Percentiles rank a stretch among this genome's conserved stretches.
These are phyloP conservation scores for Cassiopea xamachana DNA, from an alignment of 30 jellyfish, hydroid and myxozoan species.

Conservation along the genomic window DNA sequence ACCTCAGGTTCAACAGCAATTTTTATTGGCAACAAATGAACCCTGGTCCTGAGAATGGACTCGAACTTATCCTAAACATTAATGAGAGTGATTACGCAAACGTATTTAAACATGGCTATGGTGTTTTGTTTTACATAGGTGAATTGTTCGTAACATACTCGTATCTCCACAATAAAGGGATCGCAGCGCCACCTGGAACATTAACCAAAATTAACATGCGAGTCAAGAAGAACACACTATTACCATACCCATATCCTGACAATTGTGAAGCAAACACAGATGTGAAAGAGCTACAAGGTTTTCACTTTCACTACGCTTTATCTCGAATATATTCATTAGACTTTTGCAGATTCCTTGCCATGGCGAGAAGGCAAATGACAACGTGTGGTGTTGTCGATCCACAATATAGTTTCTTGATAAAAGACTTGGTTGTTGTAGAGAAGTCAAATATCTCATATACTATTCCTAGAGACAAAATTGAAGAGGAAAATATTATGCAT, in stretches of 20 bases:
- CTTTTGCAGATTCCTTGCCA: neutral
- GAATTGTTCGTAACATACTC: neutral
- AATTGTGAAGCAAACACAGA: neutral
- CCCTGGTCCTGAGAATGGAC: neutral
- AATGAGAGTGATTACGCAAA: neutral
- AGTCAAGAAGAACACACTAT: neutral
- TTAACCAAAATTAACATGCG: neutral
- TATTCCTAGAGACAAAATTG: neutral
- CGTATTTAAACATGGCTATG: neutral
- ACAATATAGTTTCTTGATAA: neutral
- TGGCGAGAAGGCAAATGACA: neutral
- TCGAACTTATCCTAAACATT: neutral
- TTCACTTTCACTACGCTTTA: neutral
- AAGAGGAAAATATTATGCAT: neutral
- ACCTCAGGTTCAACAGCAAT: neutral
- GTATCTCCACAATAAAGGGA: neutral
- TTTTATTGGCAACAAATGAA: neutral
- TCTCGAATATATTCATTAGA: neutral
- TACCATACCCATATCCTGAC: neutral
- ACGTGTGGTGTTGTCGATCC: neutral
- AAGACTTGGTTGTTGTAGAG: neutral
- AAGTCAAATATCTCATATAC: neutral
- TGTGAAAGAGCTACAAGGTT: neutral
- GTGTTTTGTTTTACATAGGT: neutral
- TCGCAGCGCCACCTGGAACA: neutral